Evolutionary conservation across 2,113 vertebrate genomes (phyloP).

Genomic region (Bolborhynchus lineola): DNA sequence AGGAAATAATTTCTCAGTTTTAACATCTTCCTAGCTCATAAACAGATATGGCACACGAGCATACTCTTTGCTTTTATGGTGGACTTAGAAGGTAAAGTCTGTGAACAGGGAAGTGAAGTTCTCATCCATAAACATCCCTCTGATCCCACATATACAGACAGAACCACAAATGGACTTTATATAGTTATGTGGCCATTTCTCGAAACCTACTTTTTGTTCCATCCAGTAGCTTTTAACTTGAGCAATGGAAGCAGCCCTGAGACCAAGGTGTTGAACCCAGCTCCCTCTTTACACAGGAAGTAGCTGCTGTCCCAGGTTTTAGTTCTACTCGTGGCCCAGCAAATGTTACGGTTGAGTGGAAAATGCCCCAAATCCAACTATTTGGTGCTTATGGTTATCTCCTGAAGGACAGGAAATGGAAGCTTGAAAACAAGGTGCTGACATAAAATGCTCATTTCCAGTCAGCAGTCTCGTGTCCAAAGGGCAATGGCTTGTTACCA

Average conservation of each 20-base stretch:
- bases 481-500: not conserved
- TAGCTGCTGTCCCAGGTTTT: not conserved
- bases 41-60: not conserved
- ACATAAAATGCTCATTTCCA: not conserved
- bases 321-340: not conserved
- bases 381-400: not conserved
- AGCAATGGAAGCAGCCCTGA: not conserved
- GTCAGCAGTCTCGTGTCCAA: not conserved
- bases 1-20: not conserved
- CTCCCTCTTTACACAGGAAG: not conserved
- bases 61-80: not conserved
- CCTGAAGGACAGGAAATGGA: not conserved
- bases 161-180: not conserved
- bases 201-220: not conserved
- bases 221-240: not conserved
- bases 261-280: not conserved
- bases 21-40: not conserved
- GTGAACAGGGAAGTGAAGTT: not conserved
- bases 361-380: not conserved
- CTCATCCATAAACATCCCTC: not conserved
- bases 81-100: not conserved
- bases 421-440: not conserved
- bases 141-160: not conserved
- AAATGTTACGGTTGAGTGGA: not conserved
- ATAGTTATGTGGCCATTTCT: not conserved